Evolutionary conservation across 2,888 invertebrate genomes (phyloP), one percentile per base, ranked within the genome.

Genomic region (Plagodis dolabraria): DNA sequence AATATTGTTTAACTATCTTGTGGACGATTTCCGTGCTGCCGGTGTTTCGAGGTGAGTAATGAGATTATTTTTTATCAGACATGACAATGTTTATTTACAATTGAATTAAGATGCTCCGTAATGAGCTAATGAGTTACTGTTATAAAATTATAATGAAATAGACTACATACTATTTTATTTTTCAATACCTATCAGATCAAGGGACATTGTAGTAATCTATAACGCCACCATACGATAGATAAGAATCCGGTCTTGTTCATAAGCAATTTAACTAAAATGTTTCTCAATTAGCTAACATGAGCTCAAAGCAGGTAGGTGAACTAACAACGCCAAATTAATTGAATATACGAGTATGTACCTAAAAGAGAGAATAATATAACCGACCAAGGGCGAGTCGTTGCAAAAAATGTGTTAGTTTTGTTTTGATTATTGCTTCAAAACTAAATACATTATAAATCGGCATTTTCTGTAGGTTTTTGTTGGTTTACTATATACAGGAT

Each of bases 31-130:
- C 60, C 53, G 58, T 45, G 61, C 61, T 59, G 66, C 63, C 65
- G 60, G 64, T 50, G 67, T 60, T 72, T 69, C 62, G 54, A 75
- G 77, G 77, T 77, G 63, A 77, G 75, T 68, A 65, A 63, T 68
- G 50, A 51, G 47, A 60, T 52, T 42, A 53, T 33, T 46, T 53
- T 50, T 52, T 61, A 56, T 60, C 48, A 45, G 10, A 47, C 46
- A 35, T 54, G 44, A 43, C 45, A 47, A 50, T 55, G 40, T 60
- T 57, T 65, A 54, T 64, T 57, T 63, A 53, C 44, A 33, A 36
- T 52, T 48, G 40, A 33, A 47, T 54, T 36, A 12, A 12, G 11
- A 12, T 12, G 43, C 43, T 5, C 5, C 11, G 36, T 42, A 42
- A 42, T 42, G 42, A 40, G 7, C 42, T 50, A 33, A n/a, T 36